These are phyloP conservation scores for Harpalus rufipes DNA, from an alignment of 2,888 invertebrate genomes.

Conservation along the genomic window DNA sequence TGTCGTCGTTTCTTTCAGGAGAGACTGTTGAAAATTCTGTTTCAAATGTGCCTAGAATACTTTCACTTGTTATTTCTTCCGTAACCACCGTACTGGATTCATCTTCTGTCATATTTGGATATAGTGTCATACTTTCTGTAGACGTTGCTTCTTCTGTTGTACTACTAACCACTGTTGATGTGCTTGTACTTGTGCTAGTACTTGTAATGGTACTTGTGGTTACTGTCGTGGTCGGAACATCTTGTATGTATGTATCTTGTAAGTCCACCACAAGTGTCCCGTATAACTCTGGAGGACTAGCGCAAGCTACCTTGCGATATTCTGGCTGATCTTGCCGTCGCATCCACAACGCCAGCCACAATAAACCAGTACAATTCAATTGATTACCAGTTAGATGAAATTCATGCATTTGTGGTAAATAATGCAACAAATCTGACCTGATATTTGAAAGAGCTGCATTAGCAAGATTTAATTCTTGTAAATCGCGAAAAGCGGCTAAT, in stretches of 20 bases:
- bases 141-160: background rate
- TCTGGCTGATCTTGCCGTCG: conserved; percentile 77
- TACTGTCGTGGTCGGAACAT: conserved; percentile 38
- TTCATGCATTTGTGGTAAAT: conserved; percentile 84
- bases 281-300: conserved; percentile 74
- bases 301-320: conserved; percentile 76
- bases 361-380: conserved; percentile 84
- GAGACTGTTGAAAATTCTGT: no score
- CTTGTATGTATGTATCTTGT: conserved; percentile 71
- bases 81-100: background rate
- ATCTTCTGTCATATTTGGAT: conserved; percentile 29
- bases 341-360: conserved; percentile 86
- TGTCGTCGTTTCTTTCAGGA: no score
- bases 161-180: no score
- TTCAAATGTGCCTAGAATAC: no score
- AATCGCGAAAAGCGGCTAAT: conserved; percentile 84
- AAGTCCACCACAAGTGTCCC: conserved; percentile 75
- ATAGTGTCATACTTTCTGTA: conserved; percentile 17
- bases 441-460: conserved; percentile 82
- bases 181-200: conserved; percentile 12
- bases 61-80: no score
- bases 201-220: conserved; percentile 11
- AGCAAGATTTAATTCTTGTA: conserved; percentile 85
- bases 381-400: conserved; percentile 85
- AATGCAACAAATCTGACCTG: conserved; percentile 83